phyloP scores from a whole-genome alignment of 2,888 invertebrate species.

The Heteropelma amictum region DNA sequence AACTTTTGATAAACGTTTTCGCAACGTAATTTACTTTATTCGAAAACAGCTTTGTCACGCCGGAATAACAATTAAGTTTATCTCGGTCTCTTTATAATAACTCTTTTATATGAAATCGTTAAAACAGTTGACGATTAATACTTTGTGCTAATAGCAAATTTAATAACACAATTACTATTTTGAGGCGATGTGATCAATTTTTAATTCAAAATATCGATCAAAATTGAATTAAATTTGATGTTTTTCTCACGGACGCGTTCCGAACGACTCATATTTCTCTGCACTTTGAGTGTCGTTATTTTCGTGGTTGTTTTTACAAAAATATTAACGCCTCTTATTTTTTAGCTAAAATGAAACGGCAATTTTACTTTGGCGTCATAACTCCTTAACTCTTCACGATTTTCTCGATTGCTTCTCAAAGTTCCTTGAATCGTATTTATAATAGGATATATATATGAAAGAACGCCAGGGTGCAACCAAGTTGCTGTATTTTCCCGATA shows the following conservation, averaged over 20 bases:
- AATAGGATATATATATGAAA: conserved; percentile 16
- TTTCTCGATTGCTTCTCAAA: conserved; percentile 17
- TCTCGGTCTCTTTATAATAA: not conserved
- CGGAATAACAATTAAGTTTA: conserved; percentile 40
- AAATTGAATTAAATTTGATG: no score
- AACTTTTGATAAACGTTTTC: conserved; percentile 40
- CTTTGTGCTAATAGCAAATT: not conserved
- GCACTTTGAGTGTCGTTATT: no score
- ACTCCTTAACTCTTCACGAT: conserved; percentile 6
- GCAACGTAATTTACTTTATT: not conserved
- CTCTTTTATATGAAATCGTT: no score
- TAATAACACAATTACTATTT: no score
- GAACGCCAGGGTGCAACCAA: conserved; percentile 6
- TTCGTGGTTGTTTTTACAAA: no score
- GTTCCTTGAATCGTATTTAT: conserved; percentile 22
- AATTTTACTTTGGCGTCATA: not conserved
- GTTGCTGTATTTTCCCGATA: conserved; percentile 36
- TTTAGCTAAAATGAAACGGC: not conserved
- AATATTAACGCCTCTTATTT: no score
- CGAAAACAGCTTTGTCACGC: conserved; percentile 13
- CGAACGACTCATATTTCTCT: no score
- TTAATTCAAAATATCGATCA: no score
- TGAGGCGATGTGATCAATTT: no score
- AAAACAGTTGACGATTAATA: no score
- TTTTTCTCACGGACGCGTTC: no score